Conservation (phyloP, 2,797 vertebrate genomes). For the Sebastolobus alascanus region DNA sequence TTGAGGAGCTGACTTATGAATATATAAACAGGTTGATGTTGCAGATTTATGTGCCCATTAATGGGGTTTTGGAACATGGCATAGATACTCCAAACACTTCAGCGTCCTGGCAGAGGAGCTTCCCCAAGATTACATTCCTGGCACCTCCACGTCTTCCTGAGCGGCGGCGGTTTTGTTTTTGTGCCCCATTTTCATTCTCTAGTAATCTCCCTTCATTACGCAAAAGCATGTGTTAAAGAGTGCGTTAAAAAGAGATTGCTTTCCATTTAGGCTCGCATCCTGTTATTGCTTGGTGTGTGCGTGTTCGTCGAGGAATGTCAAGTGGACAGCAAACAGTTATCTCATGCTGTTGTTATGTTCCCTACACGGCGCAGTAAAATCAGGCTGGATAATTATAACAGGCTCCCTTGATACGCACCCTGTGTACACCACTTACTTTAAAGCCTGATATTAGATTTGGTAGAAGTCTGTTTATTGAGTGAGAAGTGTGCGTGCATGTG, state of each 20-base stretch:
- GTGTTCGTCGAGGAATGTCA: conserved; percentile 77
- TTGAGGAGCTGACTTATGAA: conserved; percentile 61
- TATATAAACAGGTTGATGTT: conserved; percentile 75
- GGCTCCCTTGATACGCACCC: conserved; percentile 64
- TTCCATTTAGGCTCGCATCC: conserved; percentile 60
- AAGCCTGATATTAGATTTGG: conserved; percentile 61
- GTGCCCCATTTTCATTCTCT: conserved; percentile 51
- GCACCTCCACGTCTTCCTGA: conserved; percentile 58
- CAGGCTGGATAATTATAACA: conserved; percentile 69
- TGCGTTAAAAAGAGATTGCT: conserved; percentile 61
- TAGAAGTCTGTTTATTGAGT: conserved; percentile 71
- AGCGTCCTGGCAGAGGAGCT: conserved; percentile 56
- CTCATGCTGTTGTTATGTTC: conserved; percentile 83
- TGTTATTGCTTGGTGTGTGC: conserved; percentile 70
- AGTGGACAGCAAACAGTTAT: conserved; percentile 81
- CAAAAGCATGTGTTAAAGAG: conserved; percentile 60
- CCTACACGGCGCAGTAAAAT: conserved; percentile 66
- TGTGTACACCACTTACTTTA: conserved; percentile 56
- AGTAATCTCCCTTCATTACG: conserved; percentile 59
- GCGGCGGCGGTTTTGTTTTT: conserved; percentile 57
- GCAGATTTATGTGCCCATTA: conserved; percentile 74
- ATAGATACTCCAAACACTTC: conserved; percentile 76
- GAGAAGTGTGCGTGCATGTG: conserved; percentile 58
- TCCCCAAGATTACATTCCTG: conserved; percentile 70
- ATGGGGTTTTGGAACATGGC: conserved; percentile 69